Evolutionary conservation across 2,113 vertebrate species (phyloP).

Genomic region (Azemiops feae): DNA sequence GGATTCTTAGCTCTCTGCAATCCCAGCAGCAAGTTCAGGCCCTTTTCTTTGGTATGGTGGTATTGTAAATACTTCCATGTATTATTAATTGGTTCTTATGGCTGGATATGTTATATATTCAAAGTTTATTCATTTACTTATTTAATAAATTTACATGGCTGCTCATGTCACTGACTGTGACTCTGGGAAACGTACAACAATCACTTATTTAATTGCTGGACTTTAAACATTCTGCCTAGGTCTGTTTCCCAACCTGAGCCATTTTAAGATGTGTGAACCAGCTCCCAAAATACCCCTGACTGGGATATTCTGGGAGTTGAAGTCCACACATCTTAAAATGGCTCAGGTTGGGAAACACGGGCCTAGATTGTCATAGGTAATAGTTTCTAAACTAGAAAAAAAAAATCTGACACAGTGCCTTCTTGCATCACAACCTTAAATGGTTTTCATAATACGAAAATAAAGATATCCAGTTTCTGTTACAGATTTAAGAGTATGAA

Average conservation of each 20-base stretch:
- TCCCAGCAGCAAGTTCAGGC: background rate
- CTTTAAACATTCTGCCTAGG: background rate
- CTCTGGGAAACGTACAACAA: background rate
- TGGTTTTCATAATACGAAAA: background rate
- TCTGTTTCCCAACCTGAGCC: background rate
- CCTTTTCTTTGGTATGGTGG: background rate
- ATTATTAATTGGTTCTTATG: background rate
- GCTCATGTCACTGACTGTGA: background rate
- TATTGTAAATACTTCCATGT: background rate
- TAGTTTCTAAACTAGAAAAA: background rate
- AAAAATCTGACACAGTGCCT: background rate
- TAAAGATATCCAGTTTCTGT: background rate
- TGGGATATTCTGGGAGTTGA: background rate
- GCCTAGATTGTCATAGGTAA: background rate
- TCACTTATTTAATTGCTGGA: background rate
- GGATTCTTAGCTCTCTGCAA: background rate
- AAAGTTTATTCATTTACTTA: background rate
- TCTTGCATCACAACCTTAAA: background rate
- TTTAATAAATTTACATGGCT: background rate
- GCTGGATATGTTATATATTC: background rate
- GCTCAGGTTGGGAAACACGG: background rate
- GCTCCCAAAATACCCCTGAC: too few relatives aligned
- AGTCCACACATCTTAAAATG: background rate
- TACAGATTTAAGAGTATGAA: background rate
- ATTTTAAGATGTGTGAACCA: background rate